These are phyloP conservation scores for Sebastolobus alascanus DNA, from an alignment of 2,797 vertebrate genomes.

Conservation along the genomic window DNA sequence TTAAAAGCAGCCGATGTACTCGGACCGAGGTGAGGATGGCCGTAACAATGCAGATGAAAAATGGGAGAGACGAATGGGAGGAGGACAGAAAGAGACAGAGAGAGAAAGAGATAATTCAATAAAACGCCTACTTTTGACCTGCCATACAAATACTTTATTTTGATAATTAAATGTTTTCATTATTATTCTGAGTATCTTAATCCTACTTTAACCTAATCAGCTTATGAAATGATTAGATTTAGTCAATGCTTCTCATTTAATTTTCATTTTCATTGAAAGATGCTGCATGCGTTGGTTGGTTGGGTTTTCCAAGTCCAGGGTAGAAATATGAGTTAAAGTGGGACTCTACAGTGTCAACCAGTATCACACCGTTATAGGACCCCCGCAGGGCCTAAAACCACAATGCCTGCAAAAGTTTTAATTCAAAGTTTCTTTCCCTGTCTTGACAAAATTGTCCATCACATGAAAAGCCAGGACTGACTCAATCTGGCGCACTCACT, in stretches of 20 bases:
- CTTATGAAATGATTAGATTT: neutral
- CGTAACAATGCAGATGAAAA: slow-evolving; percentile 52
- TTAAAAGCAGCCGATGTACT: slow-evolving; percentile 56
- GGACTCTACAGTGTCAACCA: neutral
- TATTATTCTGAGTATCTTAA: neutral
- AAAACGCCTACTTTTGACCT: slow-evolving; percentile 16
- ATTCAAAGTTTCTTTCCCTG: neutral
- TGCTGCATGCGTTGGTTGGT: neutral
- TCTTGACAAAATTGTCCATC: slow-evolving; percentile 3
- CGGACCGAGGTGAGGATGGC: slow-evolving; percentile 41
- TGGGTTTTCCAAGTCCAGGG: neutral
- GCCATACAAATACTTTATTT: slow-evolving; percentile 8
- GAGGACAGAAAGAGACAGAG: slow-evolving; percentile 26
- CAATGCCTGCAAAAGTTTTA: neutral
- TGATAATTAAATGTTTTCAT: slow-evolving; percentile 6
- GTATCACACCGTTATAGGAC: neutral
- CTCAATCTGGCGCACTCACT: neutral
- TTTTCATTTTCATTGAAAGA: neutral
- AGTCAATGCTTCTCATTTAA: neutral
- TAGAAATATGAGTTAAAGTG: neutral
- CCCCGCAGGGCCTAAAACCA: neutral
- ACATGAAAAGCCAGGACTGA: slow-evolving; percentile 24
- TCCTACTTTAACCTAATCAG: slow-evolving; percentile 14
- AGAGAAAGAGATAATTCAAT: slow-evolving; percentile 22
- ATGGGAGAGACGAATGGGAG: slow-evolving; percentile 43